Conservation (phyloP, 1,140 invertebrate genomes). For the Aphis craccivora region DNA sequence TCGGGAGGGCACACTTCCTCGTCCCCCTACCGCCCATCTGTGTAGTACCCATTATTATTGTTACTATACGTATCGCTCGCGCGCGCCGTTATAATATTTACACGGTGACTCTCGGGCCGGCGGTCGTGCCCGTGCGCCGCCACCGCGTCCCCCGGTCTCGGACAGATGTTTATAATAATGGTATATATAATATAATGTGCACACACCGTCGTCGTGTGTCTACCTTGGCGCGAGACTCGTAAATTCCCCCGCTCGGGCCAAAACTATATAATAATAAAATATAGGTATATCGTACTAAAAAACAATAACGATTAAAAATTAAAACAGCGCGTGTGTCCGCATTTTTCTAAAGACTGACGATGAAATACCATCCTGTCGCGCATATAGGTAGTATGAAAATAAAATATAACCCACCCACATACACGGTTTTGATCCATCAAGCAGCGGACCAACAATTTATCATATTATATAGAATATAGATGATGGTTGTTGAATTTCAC, state of each 20-base stretch:
- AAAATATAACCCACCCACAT: no score
- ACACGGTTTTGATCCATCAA: neutral
- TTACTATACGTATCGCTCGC: neutral
- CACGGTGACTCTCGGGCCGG: neutral
- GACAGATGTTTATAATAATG: conserved; percentile 43
- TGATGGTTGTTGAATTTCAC: neutral
- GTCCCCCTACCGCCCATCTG: neutral
- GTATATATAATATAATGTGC: neutral
- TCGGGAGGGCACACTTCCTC: conserved; percentile 46
- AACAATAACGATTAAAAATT: neutral
- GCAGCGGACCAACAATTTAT: no score
- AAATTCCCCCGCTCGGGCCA: conserved; percentile 1
- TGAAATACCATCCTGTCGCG: neutral
- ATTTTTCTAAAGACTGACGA: neutral
- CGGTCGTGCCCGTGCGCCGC: conserved; percentile 24
- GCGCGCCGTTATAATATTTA: conserved; percentile 19
- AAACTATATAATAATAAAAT: neutral
- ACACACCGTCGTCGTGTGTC: neutral
- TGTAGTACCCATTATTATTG: conserved; percentile 13
- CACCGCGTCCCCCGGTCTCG: neutral
- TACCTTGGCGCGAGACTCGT: neutral
- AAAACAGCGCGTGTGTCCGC: neutral
- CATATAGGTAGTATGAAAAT: no score
- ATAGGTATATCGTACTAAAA: neutral
- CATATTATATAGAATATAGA: no score